A percentile compares a stretch with the other conserved stretches of the same genome.
These are phyloP conservation scores for Aldrovandia affinis DNA, from an alignment of 2,797 vertebrate species.

Conservation along the genomic window DNA sequence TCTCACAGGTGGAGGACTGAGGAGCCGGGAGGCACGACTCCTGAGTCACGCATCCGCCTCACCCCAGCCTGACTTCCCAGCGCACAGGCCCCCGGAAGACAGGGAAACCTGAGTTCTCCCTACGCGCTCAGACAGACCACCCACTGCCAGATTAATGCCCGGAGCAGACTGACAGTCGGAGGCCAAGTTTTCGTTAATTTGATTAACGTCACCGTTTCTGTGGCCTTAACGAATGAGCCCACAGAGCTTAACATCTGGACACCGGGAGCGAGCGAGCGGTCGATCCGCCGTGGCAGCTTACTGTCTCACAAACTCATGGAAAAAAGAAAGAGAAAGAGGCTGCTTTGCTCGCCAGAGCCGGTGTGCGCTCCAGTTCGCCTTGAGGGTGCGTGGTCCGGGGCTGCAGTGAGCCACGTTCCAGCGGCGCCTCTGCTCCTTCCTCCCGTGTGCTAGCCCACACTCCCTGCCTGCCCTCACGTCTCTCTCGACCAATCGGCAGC, in stretches of 20 bases:
- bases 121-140: constrained; percentile 1
- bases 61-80: constrained; percentile 4
- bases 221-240: background rate
- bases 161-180: constrained; percentile 15
- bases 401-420: background rate
- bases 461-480: background rate
- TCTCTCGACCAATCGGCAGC: constrained; percentile 5
- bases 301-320: background rate
- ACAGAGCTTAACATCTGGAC: background rate
- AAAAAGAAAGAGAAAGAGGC: background rate
- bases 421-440: background rate
- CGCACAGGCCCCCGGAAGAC: background rate
- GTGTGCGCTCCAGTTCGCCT: background rate
- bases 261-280: background rate
- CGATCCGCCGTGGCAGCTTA: background rate
- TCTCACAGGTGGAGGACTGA: background rate
- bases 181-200: constrained; percentile 18
- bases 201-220: constrained; percentile 1
- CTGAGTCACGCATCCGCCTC: background rate
- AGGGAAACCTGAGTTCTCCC: background rate
- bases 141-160: constrained; percentile 25
- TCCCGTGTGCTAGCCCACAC: background rate
- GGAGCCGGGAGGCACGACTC: background rate
- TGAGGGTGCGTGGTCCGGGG: background rate
- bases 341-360: background rate